Evolutionary conservation across 2,113 vertebrate genomes (phyloP).

Genomic region (Atlantisia rogersi): DNA sequence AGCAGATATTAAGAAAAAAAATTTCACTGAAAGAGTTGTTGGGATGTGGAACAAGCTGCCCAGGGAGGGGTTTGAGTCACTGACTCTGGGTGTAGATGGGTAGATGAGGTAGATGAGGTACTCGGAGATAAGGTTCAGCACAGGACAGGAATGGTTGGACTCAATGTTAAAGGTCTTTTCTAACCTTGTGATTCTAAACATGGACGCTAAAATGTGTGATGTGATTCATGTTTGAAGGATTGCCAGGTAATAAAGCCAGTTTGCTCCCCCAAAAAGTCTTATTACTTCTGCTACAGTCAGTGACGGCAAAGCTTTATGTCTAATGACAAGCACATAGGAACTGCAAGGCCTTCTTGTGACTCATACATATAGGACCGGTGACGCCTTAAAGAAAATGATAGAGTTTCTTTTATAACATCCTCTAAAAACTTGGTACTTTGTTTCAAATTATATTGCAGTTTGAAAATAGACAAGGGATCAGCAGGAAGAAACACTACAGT

Average conservation of each 20-base stretch:
- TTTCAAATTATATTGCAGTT: neutral
- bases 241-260: neutral
- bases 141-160: too few species aligned
- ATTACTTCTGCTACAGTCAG: neutral
- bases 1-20: too few species aligned
- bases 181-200: neutral
- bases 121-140: too few species aligned
- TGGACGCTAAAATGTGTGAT: neutral
- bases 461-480: neutral
- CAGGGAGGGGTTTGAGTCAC: too few species aligned
- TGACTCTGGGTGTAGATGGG: too few species aligned
- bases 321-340: neutral
- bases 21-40: too few species aligned
- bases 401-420: neutral
- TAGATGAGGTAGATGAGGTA: too few species aligned
- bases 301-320: neutral
- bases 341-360: neutral
- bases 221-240: neutral
- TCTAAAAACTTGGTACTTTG: neutral
- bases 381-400: neutral
- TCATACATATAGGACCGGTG: neutral
- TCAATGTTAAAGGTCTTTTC: too few species aligned
- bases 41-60: too few species aligned
- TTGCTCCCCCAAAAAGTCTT: accelerated
- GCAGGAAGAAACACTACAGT: accelerated